phyloP scores from a whole-genome alignment of 2,797 vertebrate species.

The Melanotaenia parkinsoni region DNA sequence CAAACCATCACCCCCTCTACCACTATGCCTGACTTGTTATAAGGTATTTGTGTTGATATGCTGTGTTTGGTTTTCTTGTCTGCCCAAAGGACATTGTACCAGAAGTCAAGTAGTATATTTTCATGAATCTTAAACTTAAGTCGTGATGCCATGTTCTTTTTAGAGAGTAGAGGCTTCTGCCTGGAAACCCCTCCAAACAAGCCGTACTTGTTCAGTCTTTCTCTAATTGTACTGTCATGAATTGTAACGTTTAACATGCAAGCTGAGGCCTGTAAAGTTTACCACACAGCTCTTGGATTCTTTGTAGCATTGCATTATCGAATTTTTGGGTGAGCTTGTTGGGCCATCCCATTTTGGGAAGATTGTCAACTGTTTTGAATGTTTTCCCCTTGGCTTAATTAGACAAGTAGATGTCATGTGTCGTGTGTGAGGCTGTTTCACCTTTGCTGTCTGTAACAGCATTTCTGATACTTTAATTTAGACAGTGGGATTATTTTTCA shows the following conservation, averaged over 20 bases:
- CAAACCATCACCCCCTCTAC: not conserved
- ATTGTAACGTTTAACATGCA: not conserved
- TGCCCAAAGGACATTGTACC: not conserved
- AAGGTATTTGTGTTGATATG: not conserved
- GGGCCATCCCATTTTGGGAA: not conserved
- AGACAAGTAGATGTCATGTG: not conserved
- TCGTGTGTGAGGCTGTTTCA: not conserved
- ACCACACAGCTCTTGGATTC: not conserved
- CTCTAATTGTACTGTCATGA: not conserved
- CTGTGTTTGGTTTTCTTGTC: not conserved
- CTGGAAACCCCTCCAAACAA: not conserved
- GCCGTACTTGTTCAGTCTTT: not conserved
- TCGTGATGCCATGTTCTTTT: not conserved
- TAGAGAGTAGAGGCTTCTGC: not conserved
- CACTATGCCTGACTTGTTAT: not conserved
- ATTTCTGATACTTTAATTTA: slow-evolving; percentile 2
- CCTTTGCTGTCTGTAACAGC: not conserved
- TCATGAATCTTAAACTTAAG: not conserved
- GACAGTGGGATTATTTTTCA: not conserved
- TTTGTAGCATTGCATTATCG: not conserved
- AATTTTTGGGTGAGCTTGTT: not conserved
- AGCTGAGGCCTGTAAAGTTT: not conserved
- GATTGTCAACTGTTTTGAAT: not conserved
- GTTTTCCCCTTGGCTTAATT: not conserved
- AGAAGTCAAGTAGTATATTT: not conserved